Evolutionary conservation across 2,113 vertebrate genomes (phyloP).

Genomic region (Erpornis zantholeuca): DNA sequence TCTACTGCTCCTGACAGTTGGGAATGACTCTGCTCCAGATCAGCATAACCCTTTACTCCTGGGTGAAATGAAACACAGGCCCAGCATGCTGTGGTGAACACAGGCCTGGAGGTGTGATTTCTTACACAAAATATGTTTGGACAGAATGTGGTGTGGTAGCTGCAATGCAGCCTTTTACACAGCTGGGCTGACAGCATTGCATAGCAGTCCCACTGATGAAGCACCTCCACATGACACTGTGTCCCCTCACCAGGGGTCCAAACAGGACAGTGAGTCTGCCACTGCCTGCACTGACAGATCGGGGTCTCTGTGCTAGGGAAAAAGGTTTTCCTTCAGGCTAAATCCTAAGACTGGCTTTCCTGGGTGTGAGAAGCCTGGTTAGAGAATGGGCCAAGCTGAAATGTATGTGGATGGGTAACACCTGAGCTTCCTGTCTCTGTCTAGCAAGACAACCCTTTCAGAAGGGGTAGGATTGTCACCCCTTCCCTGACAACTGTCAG

Average conservation of each 20-base stretch:
- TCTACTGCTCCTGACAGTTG: background rate
- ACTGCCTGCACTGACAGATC: background rate
- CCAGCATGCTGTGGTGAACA: background rate
- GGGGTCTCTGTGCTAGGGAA: background rate
- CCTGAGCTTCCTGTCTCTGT: background rate
- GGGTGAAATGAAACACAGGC: background rate
- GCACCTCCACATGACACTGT: background rate
- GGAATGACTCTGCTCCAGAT: background rate
- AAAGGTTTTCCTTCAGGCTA: background rate
- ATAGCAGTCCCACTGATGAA: background rate
- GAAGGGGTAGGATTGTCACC: background rate
- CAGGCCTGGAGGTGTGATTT: background rate
- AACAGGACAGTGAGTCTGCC: background rate
- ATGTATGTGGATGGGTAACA: background rate
- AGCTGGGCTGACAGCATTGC: accelerated
- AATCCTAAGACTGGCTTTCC: background rate
- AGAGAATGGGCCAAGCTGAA: background rate
- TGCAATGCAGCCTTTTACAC: too few relatives aligned
- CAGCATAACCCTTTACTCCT: background rate
- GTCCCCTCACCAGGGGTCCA: background rate
- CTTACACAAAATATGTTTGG: background rate
- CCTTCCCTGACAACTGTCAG: background rate
- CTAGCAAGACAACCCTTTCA: background rate
- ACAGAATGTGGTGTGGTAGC: background rate
- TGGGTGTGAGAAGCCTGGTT: background rate